Evolutionary conservation across 2,797 vertebrate genomes (phyloP).

Genomic region (Enteromius argenteus): DNA sequence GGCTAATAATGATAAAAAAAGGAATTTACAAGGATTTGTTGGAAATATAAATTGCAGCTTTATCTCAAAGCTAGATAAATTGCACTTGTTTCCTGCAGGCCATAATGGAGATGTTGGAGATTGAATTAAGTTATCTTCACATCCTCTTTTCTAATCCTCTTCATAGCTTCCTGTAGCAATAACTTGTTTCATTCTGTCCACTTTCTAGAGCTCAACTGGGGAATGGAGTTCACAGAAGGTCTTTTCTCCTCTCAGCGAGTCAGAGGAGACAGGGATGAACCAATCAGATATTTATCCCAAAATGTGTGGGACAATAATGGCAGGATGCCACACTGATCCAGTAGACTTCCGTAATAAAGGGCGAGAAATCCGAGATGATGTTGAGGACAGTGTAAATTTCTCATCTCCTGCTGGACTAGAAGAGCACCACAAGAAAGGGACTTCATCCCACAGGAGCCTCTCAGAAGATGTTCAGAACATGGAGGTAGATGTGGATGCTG

Average conservation of each 20-base stretch:
- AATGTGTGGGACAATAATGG: slow-evolving; percentile 12
- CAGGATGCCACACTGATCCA: slow-evolving; percentile 9
- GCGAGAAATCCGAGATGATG: neutral
- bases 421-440: slow-evolving; percentile 49
- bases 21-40: neutral
- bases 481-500: slow-evolving; percentile 25
- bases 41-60: neutral
- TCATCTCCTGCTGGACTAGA: slow-evolving; percentile 8
- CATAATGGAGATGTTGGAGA: slow-evolving; percentile 25
- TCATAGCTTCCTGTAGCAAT: slow-evolving; percentile 13
- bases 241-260: slow-evolving; percentile 16
- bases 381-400: slow-evolving; percentile 7
- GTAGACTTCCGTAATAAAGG: slow-evolving; percentile 6
- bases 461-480: slow-evolving; percentile 57
- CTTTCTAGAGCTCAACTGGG: slow-evolving; percentile 42
- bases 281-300: slow-evolving; percentile 16
- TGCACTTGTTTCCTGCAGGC: neutral
- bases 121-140: slow-evolving; percentile 38
- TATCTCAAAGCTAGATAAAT: slow-evolving; percentile 7
- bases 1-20: neutral
- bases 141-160: slow-evolving; percentile 24
- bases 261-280: slow-evolving; percentile 4
- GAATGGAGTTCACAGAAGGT: slow-evolving; percentile 35
- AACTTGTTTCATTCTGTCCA: slow-evolving; percentile 32
- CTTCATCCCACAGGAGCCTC: slow-evolving; percentile 46